phyloP scores from a whole-genome alignment of 2,888 invertebrate genomes.

The Melieria crassipennis region DNA sequence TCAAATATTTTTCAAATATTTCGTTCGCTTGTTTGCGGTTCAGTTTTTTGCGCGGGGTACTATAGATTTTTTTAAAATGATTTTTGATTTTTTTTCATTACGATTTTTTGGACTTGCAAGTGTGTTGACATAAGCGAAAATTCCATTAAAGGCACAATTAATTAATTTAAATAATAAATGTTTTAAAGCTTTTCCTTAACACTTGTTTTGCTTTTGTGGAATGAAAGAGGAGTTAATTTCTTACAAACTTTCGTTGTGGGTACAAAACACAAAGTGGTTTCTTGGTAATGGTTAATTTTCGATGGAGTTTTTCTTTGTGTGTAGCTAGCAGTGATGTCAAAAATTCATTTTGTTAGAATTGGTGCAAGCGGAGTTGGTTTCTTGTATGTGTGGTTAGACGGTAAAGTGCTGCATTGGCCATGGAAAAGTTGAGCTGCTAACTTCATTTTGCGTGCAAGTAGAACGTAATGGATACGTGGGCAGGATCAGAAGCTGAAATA shows the following conservation, averaged over 20 bases:
- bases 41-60: background rate
- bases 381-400: too few relatives aligned
- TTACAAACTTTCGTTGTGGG: conserved; percentile 42
- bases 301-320: too few relatives aligned
- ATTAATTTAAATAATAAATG: conserved; percentile 36
- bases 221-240: conserved; percentile 35
- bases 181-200: conserved; percentile 21
- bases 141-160: conserved; percentile 52
- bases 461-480: background rate
- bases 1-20: conserved; percentile 55
- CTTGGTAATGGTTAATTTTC: too few relatives aligned
- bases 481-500: conserved; percentile 22
- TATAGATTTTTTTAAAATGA: background rate
- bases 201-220: too few relatives aligned
- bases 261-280: conserved; percentile 22
- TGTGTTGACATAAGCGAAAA: background rate
- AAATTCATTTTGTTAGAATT: too few relatives aligned
- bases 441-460: too few relatives aligned
- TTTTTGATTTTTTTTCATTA: conserved; percentile 1
- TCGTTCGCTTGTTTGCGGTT: conserved; percentile 46
- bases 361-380: too few relatives aligned
- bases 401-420: too few relatives aligned
- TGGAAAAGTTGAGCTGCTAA: too few relatives aligned
- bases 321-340: too few relatives aligned
- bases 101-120: conserved; percentile 12